Base-by-base conservation (phyloP, 2,113 vertebrate genomes). In the Machaerirhynchus nigripectus region DNA sequence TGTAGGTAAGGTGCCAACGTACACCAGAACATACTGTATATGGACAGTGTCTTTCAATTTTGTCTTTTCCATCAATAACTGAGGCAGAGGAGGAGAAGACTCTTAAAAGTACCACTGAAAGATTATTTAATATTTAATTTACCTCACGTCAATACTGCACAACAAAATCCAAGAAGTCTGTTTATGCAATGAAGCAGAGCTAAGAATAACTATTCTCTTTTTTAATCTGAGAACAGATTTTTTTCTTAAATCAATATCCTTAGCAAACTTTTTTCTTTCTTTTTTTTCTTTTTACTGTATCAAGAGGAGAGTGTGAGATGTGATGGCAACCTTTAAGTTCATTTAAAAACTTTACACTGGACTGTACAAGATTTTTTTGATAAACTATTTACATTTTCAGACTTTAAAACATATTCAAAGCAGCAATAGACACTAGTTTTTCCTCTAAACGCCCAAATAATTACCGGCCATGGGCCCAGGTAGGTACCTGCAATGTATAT, bases 291-390 rank as follows among this genome's bases (percentile, higher is more conserved):
- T 98, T 97, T 97, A 98, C 98, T 98, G 98, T 99, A 98, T 98
- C 98, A 98, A 99, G 98, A 98, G 98, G 97, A 99, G 98, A 99
- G 98, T 98, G 98, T 98, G 98, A 99, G 98, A 98, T 98, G 98
- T 99, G 98, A 99, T 99, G 99, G 98, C 98, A 98, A 99, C 98
- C 98, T 98, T 98, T 98, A 98, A 98, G 98, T 99, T 99, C 99
- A 99, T 99, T 99, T 99, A 99, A 99, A 99, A 99, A 99, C 99
- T 99, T 99, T 99, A 99, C 99, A 99, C 99, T 99, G 99, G 98
- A 99, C 99, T 99, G 99, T 99, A 99, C 99, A 99, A 99, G 99
- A 98, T 99, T 99, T 98, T 76, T 99, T 78, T 98, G 99, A 99
- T 99, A 99, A 99, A 99, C 98, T 99, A 99, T 99, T 99, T 99